phyloP scores from a whole-genome alignment of 2,113 vertebrate species.

The Cariama cristata region DNA sequence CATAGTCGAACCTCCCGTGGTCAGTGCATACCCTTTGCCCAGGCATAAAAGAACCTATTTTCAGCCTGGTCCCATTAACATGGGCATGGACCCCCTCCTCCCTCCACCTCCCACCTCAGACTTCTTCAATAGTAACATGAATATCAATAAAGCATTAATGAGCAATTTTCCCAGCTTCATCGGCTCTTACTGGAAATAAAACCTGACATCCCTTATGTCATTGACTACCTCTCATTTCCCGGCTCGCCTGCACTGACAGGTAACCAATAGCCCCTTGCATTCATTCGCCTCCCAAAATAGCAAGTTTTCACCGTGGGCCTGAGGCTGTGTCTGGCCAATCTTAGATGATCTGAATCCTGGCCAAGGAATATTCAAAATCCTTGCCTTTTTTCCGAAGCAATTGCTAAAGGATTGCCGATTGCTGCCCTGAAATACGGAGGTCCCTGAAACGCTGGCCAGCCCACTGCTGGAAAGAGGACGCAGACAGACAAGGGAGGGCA shows the following conservation, averaged over 20 bases:
- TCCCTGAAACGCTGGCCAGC: not conserved
- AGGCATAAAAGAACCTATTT: conserved; percentile 64
- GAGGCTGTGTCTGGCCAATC: not conserved
- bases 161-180: conserved; percentile 73
- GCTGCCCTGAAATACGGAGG: not conserved
- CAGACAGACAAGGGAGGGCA: not conserved
- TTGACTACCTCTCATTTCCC: conserved; percentile 54
- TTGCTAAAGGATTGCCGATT: not conserved
- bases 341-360: not conserved
- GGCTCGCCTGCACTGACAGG: conserved; percentile 22
- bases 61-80: conserved; percentile 63
- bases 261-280: not conserved
- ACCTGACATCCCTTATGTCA: conserved; percentile 60
- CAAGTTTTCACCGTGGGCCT: not conserved
- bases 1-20: not conserved
- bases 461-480: not conserved
- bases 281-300: not conserved
- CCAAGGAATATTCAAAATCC: not conserved
- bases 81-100: not conserved
- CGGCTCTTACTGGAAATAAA: conserved; percentile 78
- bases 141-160: conserved; percentile 76
- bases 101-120: conserved; percentile 4
- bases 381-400: not conserved
- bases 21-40: conserved; percentile 58
- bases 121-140: conserved; percentile 69